Conservation (phyloP, 2,888 invertebrate genomes). For the Melipona beecheii region DNA sequence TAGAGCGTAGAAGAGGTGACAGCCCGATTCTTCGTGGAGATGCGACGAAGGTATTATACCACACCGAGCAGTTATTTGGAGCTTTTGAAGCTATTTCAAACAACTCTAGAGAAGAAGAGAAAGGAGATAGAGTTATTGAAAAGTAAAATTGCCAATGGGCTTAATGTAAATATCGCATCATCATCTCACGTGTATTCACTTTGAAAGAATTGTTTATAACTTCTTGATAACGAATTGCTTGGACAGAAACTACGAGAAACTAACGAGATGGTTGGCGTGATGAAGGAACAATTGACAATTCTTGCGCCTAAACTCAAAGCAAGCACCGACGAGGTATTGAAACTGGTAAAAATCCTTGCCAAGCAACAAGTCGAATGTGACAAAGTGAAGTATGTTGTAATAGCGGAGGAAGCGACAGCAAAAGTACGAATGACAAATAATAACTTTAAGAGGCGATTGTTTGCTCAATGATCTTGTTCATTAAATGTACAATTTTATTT, state of each 20-base stretch:
- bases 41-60: conserved; percentile 94
- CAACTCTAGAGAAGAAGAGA: conserved; percentile 89
- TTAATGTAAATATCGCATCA: conserved; percentile 84
- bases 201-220: neutral
- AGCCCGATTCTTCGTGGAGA: conserved; percentile 90
- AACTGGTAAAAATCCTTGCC: conserved; percentile 90
- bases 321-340: conserved; percentile 91
- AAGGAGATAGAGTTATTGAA: conserved; percentile 88
- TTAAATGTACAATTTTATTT: neutral
- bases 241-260: conserved; percentile 91
- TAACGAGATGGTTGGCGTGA: conserved; percentile 91
- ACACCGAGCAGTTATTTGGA: conserved; percentile 96
- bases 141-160: conserved; percentile 90
- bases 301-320: conserved; percentile 92
- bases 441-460: no score
- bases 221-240: neutral
- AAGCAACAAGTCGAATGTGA: conserved; percentile 93
- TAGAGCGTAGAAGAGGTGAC: conserved; percentile 93
- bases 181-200: neutral
- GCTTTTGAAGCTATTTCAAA: conserved; percentile 91
- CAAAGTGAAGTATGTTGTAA: conserved; percentile 91
- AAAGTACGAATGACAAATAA: conserved; percentile 85
- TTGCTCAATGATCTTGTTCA: neutral
- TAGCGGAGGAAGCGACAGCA: conserved; percentile 93
- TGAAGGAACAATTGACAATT: conserved; percentile 93